Evolutionary conservation across 2,113 vertebrate species (phyloP).

Genomic region (Burhinus oedicnemus): DNA sequence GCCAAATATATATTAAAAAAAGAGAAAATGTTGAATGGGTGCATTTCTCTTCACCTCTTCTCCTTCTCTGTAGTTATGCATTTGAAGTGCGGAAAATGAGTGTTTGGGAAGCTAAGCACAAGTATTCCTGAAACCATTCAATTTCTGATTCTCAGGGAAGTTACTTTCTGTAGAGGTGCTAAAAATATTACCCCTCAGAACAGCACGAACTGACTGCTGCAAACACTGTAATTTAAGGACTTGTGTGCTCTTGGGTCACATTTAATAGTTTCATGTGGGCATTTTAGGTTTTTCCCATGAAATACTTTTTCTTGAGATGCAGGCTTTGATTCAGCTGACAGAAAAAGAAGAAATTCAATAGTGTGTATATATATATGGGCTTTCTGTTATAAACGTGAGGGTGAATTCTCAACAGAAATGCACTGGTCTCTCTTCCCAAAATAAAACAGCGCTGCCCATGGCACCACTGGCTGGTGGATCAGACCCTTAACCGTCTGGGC

Average conservation of each 20-base stretch:
- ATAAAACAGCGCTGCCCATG: background rate
- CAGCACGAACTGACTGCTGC: background rate
- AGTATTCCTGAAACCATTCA: background rate
- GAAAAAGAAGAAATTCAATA: background rate
- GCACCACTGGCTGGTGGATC: background rate
- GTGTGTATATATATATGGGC: background rate
- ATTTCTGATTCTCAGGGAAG: constrained; percentile 35
- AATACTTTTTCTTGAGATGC: background rate
- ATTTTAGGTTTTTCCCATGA: constrained; percentile 37
- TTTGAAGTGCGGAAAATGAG: background rate
- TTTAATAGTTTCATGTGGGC: background rate
- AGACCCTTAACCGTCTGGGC: background rate
- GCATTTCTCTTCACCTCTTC: background rate
- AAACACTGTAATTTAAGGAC: constrained; percentile 38
- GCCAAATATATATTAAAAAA: background rate
- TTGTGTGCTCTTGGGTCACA: background rate
- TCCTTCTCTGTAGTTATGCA: background rate
- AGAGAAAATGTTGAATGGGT: background rate
- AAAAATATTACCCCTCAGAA: constrained; percentile 59
- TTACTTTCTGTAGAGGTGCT: constrained; percentile 21
- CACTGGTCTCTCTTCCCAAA: background rate
- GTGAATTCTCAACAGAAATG: background rate
- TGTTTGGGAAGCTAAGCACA: background rate
- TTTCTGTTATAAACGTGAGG: background rate
- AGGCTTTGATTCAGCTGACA: background rate